Evolutionary conservation across 2,113 vertebrate genomes (phyloP).

Genomic region (Stomatorhinus ivindoensis): DNA sequence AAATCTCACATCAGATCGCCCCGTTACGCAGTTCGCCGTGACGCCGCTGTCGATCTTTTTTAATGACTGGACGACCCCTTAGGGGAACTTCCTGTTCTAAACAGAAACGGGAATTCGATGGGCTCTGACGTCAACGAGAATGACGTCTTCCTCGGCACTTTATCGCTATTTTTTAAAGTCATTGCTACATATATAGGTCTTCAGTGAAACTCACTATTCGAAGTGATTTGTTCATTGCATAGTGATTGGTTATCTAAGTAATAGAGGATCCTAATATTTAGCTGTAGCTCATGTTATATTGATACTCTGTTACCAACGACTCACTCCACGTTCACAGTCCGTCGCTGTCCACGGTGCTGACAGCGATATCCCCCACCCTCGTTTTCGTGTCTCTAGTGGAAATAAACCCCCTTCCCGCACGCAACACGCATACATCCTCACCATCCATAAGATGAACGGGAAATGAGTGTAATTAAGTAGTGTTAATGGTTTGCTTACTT

Average conservation of each 20-base stretch:
- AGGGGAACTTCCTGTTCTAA: background rate
- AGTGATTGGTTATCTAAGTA: background rate
- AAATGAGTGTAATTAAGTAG: background rate
- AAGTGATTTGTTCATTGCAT: background rate
- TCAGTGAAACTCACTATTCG: background rate
- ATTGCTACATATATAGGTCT: background rate
- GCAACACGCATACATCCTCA: background rate
- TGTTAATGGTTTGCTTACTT: background rate
- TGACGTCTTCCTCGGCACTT: background rate
- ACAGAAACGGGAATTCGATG: background rate
- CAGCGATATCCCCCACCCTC: background rate
- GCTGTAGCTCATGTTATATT: background rate
- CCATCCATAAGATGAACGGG: background rate
- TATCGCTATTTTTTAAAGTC: background rate
- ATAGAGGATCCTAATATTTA: background rate
- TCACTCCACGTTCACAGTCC: background rate
- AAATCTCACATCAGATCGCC: background rate
- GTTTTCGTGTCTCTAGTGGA: background rate
- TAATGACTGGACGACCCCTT: slow-evolving; percentile 2
- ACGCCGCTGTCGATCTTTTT: background rate
- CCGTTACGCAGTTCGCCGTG: background rate
- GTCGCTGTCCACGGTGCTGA: slow-evolving; percentile 60
- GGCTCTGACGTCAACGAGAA: background rate
- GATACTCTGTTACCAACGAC: background rate
- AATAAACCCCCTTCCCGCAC: background rate